These are phyloP conservation scores for Arrhopalites spinosus DNA, from an alignment of 2,888 invertebrate species.

Conservation along the genomic window DNA sequence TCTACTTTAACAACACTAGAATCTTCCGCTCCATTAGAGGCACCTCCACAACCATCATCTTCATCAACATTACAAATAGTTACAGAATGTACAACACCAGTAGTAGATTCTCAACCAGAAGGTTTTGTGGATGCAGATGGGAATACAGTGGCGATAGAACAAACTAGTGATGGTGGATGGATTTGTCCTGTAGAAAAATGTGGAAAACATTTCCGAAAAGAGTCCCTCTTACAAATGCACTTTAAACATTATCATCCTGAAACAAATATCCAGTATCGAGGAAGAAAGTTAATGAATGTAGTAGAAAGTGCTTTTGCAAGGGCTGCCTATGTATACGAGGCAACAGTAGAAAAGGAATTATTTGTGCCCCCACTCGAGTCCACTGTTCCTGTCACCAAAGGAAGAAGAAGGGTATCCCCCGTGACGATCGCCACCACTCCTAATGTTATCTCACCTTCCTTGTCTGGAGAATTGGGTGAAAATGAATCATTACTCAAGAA, in stretches of 20 bases:
- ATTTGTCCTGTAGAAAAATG: constrained; percentile 80
- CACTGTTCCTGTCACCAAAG: background rate
- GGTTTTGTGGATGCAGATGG: constrained; percentile 45
- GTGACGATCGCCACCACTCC: no score
- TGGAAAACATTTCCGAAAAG: constrained; percentile 86
- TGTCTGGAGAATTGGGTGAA: no score
- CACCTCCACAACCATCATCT: background rate
- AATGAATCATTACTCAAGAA: no score
- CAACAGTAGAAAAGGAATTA: background rate
- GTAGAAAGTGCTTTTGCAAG: constrained; percentile 83
- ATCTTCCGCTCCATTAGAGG: background rate
- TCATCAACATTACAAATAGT: no score
- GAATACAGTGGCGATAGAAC: constrained; percentile 42
- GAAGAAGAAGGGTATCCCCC: background rate
- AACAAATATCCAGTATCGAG: constrained; percentile 71
- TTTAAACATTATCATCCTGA: constrained; percentile 92
- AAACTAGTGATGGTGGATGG: constrained; percentile 61
- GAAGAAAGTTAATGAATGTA: constrained; percentile 79
- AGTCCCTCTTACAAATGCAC: constrained; percentile 86
- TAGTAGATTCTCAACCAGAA: no score
- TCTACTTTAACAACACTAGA: background rate
- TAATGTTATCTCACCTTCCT: no score
- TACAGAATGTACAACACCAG: no score
- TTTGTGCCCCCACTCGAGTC: background rate
- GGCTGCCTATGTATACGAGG: constrained; percentile 56